Evolutionary conservation across 2,888 invertebrate genomes (phyloP), one percentile per base, ranked within the genome.

Genomic region (Sarcophaga caerulescens): DNA sequence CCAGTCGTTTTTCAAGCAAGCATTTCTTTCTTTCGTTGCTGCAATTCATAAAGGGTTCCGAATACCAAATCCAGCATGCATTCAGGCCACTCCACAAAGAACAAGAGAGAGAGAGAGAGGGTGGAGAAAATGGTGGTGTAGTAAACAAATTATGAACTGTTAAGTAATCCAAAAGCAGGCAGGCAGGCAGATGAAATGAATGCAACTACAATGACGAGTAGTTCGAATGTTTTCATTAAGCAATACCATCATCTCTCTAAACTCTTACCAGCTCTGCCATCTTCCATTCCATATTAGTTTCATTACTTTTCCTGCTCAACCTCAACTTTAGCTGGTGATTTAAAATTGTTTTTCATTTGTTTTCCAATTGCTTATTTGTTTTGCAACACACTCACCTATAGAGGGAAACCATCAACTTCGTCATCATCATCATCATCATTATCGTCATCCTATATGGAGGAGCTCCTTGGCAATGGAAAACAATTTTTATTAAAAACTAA

Each of bases 191-290:
- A 71, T 60, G n/a, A 77, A 73, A 76, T 69, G 57, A 71, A 71
- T 76, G n/a, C n/a, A n/a, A 52, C 60, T 69, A 69, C 23, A 17
- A 59, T 52, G 70, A 57, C 60, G 25, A 69, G 8, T 19, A 75
- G 65, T 65, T 79, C 62, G 77, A 86, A 81, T 81, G 78, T 81
- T 84, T 86, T 84, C 78, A 84, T 84, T 86, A 84, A 84, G 78
- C 73, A 65, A 85, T 85, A 81, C 76, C 35, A 35, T 35, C 35
- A 35, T 35, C 35, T 35, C 35, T 35, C 35, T 10, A 35, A 35
- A 35, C 35, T 35, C 35, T 35, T 35, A 35, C 35, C 35, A 35
- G 10, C 35, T 2, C 35, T 35, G 8, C 66, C 62, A 52, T 52
- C 52, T 52, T 52, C 44, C 71, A 71, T 52, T 52, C 44, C 71